Evolutionary conservation across 2,888 invertebrate genomes (phyloP).

Genomic region (Trachelus iudaicus): DNA sequence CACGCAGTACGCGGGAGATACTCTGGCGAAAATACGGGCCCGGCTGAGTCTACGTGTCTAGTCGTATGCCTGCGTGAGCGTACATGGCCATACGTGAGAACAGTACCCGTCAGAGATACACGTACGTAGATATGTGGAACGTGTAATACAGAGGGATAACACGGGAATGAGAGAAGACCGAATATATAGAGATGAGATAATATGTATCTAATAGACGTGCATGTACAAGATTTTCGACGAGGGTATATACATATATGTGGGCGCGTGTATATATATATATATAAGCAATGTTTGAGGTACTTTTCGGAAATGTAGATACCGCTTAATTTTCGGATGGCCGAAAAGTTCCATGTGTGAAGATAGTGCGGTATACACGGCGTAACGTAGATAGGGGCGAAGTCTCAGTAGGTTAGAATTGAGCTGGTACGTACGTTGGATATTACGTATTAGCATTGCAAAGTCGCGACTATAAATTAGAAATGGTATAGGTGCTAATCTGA

Average conservation of each 20-base stretch:
- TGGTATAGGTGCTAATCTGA: slow-evolving; percentile 38
- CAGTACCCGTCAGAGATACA: background rate
- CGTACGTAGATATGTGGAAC: background rate
- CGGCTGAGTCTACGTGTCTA: background rate
- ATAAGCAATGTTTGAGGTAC: background rate
- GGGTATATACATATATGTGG: background rate
- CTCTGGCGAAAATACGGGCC: background rate
- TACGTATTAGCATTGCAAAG: slow-evolving; percentile 45
- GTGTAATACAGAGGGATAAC: background rate
- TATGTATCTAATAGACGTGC: background rate
- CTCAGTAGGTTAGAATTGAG: background rate
- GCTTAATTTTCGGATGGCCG: background rate
- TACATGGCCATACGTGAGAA: background rate
- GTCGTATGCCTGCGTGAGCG: background rate
- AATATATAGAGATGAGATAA: background rate
- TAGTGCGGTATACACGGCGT: background rate
- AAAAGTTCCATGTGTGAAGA: background rate
- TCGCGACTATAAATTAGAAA: slow-evolving; percentile 44
- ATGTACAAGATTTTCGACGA: background rate
- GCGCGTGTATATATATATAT: background rate
- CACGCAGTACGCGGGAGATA: background rate
- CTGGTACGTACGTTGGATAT: background rate
- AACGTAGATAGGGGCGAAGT: background rate
- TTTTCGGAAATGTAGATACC: background rate
- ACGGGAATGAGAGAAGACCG: background rate